phyloP scores from a whole-genome alignment of 2,113 vertebrate genomes.

The Otus sunia region DNA sequence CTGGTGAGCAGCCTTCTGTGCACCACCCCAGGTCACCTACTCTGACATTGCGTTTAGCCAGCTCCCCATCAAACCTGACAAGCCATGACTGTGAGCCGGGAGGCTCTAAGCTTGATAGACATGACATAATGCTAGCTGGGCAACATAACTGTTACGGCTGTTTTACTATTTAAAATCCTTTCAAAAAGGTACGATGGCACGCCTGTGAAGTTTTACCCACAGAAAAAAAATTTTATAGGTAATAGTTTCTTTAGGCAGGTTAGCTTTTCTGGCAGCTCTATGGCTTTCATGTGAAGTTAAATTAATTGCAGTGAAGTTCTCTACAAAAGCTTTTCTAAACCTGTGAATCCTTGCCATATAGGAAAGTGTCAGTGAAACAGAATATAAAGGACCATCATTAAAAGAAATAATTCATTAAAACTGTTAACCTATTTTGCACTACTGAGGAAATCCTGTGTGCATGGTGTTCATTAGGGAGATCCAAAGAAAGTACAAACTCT shows the following conservation, averaged over 20 bases:
- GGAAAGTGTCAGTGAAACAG: neutral
- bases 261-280: neutral
- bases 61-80: conserved; percentile 8
- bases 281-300: neutral
- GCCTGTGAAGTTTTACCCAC: neutral
- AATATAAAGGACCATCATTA: neutral
- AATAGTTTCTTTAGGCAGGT: neutral
- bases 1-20: neutral
- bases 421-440: neutral
- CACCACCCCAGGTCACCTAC: neutral
- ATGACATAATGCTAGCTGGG: neutral
- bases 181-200: neutral
- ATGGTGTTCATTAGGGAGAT: neutral
- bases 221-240: neutral
- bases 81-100: neutral
- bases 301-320: neutral
- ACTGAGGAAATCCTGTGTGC: neutral
- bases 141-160: neutral
- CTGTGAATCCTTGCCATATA: neutral
- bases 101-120: neutral
- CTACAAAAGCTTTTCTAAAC: neutral
- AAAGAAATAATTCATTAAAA: neutral
- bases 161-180: conserved; percentile 26
- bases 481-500: neutral
- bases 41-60: neutral